phyloP scores from a whole-genome alignment of 2,797 vertebrate species.

The Lacerta viridis region DNA sequence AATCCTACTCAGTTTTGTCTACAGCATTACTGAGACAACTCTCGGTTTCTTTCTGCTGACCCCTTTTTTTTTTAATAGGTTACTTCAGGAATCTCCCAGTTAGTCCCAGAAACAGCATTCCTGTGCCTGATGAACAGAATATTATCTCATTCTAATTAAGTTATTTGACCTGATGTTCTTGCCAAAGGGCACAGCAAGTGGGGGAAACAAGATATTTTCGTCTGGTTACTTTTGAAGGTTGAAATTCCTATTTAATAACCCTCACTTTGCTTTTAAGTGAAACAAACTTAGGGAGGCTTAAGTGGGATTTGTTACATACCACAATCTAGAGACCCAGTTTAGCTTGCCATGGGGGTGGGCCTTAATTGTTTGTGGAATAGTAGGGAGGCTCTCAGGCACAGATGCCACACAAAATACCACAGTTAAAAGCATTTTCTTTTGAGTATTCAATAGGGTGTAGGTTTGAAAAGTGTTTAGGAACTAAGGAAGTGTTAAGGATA shows the following conservation, averaged over 20 bases:
- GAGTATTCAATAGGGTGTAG: background rate
- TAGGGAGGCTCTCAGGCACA: background rate
- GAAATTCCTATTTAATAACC: background rate
- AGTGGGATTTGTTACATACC: background rate
- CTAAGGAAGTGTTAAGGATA: too few relatives aligned
- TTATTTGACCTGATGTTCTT: slow-evolving; percentile 8
- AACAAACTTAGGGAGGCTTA: background rate
- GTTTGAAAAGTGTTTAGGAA: background rate
- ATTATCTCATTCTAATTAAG: slow-evolving; percentile 6
- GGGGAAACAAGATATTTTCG: background rate
- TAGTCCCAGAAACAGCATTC: slow-evolving; percentile 11
- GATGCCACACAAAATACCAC: background rate
- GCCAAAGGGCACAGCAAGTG: slow-evolving; percentile 5
- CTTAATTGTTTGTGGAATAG: background rate
- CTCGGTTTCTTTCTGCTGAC: background rate
- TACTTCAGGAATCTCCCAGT: slow-evolving; percentile 20
- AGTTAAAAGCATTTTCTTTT: background rate
- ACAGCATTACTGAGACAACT: background rate
- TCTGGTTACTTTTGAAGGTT: background rate
- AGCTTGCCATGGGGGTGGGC: background rate
- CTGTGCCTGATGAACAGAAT: slow-evolving; percentile 12
- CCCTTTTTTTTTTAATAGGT: background rate
- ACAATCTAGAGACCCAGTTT: background rate
- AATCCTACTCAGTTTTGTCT: background rate
- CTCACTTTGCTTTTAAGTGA: slow-evolving; percentile 16